Base-by-base conservation (phyloP, 1,140 invertebrate species). In the Gryllus bimaculatus region DNA sequence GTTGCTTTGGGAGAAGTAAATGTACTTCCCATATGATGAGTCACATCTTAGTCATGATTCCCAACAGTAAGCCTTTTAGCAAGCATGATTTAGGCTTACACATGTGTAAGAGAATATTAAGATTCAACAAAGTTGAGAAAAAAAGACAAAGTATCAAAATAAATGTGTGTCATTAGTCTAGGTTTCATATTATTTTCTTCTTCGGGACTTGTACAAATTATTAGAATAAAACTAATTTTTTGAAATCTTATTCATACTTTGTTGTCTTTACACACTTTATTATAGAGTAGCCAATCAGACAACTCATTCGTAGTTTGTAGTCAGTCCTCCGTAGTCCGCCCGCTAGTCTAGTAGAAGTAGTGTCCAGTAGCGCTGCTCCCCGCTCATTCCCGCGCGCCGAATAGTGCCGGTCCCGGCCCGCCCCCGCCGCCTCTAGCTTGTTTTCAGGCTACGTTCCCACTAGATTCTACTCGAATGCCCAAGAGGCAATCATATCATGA, bases 151-250 rank as follows among this genome's bases (percentile, higher is more conserved):
- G 54, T 39, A 39, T 66, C 54, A 66, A 66, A 66, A 39, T 18
- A 10, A 66, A 66, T 66, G 54, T 66, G 54, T 66, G 54, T 66
- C 54, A 66, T 66, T 66, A 66, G 54, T 3, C 54, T 66, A 66
- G 54, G 54, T 66, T 66, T 66, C 54, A 66, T 66, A 66, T 66
- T 66, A 66, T 66, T 66, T 66, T 66, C 54, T 66, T 66, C 54
- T 66, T 66, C 54, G 54, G 26, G 54, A 66, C 18, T 66, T 66
- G 54, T 66, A 66, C 54, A 66, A 66, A 66, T 66, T 66, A 66
- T 66, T 79, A 79, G 79, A 79, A 79, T 79, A 79, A 79, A 79
- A 47, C 47, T 73, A 48, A 78, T n/a, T 73, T 73, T 78, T 78
- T 78, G 73, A n/a, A 79, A 79, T 73, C 54, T 76, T 21, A 77